A percentile compares a stretch with the other conserved stretches of the same genome.
Conservation (phyloP, 2,888 invertebrate genomes). For the Xanthia icteritia region DNA sequence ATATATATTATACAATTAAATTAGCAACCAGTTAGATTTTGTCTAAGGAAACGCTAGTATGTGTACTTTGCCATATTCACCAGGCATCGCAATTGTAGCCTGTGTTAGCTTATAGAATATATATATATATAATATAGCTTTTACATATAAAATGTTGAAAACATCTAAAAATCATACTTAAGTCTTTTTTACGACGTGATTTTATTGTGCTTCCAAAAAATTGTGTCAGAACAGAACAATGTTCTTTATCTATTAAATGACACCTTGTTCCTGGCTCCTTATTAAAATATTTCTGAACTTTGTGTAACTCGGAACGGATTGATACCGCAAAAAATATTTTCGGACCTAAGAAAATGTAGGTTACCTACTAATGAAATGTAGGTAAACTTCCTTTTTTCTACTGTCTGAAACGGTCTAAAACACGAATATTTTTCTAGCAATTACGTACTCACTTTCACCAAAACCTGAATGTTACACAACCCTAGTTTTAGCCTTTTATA, state of each 20-base stretch:
- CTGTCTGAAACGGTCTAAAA: conserved; percentile 10
- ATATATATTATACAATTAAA: no score
- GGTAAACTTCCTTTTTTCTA: neutral
- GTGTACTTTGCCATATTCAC: neutral
- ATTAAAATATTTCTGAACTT: neutral
- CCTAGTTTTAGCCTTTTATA: conserved; percentile 44
- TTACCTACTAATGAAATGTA: neutral
- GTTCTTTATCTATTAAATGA: neutral
- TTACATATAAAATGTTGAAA: neutral
- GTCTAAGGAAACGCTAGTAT: neutral
- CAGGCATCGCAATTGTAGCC: neutral
- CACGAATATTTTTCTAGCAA: conserved; percentile 35
- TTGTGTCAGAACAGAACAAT: neutral
- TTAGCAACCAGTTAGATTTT: no score
- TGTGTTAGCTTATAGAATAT: neutral
- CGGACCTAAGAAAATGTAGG: neutral
- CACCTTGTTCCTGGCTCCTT: no score
- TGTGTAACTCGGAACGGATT: neutral
- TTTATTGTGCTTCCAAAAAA: neutral
- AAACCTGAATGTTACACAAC: conserved; percentile 47
- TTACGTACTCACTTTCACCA: conserved; percentile 44
- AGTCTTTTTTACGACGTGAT: neutral
- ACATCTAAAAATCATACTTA: neutral
- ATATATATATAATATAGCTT: no score
- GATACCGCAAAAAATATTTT: neutral